Evolutionary conservation across 2,888 invertebrate species (phyloP).

Genomic region (Epinotia demarniana): DNA sequence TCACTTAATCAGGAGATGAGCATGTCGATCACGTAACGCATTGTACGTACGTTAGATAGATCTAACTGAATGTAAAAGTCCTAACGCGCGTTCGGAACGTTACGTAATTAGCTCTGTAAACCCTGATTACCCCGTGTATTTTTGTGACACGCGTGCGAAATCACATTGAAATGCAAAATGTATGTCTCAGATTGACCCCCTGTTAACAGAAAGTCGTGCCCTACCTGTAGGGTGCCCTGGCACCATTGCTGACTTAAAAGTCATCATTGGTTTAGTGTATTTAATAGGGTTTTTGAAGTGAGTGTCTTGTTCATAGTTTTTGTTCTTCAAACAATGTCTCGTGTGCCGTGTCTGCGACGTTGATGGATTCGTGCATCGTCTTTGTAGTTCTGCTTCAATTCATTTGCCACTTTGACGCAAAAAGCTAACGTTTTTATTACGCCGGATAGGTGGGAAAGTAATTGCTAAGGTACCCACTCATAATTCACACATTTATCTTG

Average conservation of each 20-base stretch:
- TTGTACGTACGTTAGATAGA: no score
- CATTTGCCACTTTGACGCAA: constrained; percentile 37
- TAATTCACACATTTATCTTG: constrained; percentile 32
- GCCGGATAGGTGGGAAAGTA: constrained; percentile 30
- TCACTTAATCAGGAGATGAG: background rate
- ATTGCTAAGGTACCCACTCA: constrained; percentile 27
- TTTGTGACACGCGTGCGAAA: background rate
- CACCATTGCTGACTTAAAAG: no score
- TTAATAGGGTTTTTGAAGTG: background rate
- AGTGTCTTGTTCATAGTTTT: constrained; percentile 15
- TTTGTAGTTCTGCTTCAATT: constrained; percentile 42
- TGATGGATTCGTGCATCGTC: constrained; percentile 45
- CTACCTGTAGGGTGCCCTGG: no score
- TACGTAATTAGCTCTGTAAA: no score
- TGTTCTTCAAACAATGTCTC: constrained; percentile 20
- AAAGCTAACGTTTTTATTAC: constrained; percentile 31
- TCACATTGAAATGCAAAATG: background rate
- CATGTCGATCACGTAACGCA: no score
- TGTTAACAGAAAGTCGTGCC: background rate
- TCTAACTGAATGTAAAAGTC: no score
- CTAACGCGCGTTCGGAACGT: no score
- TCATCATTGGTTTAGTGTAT: no score
- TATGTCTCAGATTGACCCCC: background rate
- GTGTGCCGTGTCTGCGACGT: constrained; percentile 36
- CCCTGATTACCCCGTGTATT: background rate